These are phyloP conservation scores for Catharus bicknelli DNA, from an alignment of 2,113 vertebrate genomes.

Conservation along the genomic window DNA sequence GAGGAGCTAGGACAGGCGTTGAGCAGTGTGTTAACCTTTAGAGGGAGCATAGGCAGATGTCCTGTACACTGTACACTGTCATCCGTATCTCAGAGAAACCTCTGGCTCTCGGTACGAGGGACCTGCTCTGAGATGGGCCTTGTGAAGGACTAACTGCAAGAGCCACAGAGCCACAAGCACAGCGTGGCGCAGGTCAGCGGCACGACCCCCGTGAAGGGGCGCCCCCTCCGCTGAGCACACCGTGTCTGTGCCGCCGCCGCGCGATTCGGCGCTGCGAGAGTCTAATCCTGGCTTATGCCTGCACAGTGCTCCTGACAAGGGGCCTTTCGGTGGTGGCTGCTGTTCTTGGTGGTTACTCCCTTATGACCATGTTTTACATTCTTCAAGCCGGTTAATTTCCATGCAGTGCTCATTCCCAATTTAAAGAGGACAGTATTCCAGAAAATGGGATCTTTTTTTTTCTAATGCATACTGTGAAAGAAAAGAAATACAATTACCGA, in stretches of 20 bases:
- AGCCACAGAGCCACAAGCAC: neutral
- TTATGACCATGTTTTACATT: constrained; percentile 80
- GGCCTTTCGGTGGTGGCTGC: constrained; percentile 71
- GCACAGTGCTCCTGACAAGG: constrained; percentile 65
- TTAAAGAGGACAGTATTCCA: constrained; percentile 83
- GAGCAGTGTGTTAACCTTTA: constrained; percentile 30
- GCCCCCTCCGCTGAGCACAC: constrained; percentile 60
- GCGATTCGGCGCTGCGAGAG: constrained; percentile 6
- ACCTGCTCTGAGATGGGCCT: constrained; percentile 54
- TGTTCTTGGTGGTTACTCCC: constrained; percentile 72
- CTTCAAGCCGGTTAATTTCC: constrained; percentile 81
- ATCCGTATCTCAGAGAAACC: constrained; percentile 25
- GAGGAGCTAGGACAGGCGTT: constrained; percentile 41
- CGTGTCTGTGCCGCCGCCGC: constrained; percentile 3
- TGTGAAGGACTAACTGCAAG: constrained; percentile 20
- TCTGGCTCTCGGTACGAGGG: constrained; percentile 21
- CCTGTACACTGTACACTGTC: constrained; percentile 62
- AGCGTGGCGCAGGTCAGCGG: constrained; percentile 24
- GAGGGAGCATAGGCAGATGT: constrained; percentile 49
- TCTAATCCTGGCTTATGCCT: constrained; percentile 66
- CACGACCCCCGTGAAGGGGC: constrained; percentile 57
- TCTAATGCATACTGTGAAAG: constrained; percentile 89
- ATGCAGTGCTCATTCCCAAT: constrained; percentile 81
- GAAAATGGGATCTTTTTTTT: constrained; percentile 83
- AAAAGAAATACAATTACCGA: constrained; percentile 84